Base-by-base conservation (phyloP, 2,113 vertebrate species). In the Sardina pilchardus region DNA sequence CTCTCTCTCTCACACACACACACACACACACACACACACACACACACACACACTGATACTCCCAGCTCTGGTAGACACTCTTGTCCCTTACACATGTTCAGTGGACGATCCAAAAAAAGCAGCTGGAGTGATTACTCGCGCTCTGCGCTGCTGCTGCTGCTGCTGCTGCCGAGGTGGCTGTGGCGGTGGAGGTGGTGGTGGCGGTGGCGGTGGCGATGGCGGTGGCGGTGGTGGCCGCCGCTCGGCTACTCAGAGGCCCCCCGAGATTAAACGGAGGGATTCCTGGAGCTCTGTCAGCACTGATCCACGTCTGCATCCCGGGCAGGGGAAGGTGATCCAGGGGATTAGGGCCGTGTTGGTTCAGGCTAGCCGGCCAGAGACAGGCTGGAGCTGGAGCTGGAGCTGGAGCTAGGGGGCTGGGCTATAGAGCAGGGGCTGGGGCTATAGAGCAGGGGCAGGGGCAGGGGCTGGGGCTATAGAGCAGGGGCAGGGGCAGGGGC, bases 361-460 rank as follows among this genome's bases (percentile, higher is more conserved):
- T 91, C 93, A 94, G 93, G 89, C 92, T 88, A 91, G 93, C 91
- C 91, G 83, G 36, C 48, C 86, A 87, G 80, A 94, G 93, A 96
- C 88, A 93, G 90, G 91, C 88, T 91, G 93, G 91, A 85, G 56
- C 89, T 88, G 26, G 14, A 34, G 67, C 67, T 36, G 10, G 14
- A 14, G 26, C 67, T 17, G 3, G 67, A 24, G 21, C 21, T 0
- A 26, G 1, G n/a, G 63, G 14, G 50, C 19, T 47, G 12, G 48
- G 48, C 12, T 2, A 12, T 50, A 1, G 48, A 16, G 48, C 48
- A 14, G 12, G 48, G 45, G 45, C 12, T 47, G 39, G 39, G 39
- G 4, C 39, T 39, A 39, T 39, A 4, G 39, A 39, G 39, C 39
- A 39, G 39, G 39, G 39, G 4, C 39, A 2, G 4, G 39, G 39